Conservation (phyloP, 2,113 vertebrate species). For the Phaetusa simplex region DNA sequence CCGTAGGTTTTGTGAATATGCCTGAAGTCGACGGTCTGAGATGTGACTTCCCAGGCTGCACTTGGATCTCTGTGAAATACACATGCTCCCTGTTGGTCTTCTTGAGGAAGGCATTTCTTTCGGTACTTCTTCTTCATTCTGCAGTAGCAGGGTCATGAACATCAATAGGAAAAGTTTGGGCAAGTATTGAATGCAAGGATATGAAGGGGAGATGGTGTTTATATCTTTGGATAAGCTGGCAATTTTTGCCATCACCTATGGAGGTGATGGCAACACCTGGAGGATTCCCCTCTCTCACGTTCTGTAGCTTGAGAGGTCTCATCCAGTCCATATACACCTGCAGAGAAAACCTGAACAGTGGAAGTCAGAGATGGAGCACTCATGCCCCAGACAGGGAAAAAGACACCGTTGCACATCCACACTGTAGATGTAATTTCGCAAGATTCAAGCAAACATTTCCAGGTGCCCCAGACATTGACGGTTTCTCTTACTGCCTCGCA, state of each 20-base stretch:
- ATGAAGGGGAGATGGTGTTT: background rate
- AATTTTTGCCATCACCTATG: background rate
- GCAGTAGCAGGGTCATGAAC: background rate
- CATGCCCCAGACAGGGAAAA: background rate
- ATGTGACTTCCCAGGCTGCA: background rate
- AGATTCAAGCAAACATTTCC: background rate
- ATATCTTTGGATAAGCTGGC: background rate
- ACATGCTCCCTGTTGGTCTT: background rate
- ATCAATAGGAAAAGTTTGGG: background rate
- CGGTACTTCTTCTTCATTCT: background rate
- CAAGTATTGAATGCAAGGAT: background rate
- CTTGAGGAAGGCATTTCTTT: background rate
- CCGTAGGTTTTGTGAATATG: background rate
- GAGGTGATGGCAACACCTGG: background rate
- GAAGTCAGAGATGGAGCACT: background rate
- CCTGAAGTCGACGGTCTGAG: accelerated
- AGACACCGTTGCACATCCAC: background rate
- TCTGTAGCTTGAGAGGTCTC: background rate
- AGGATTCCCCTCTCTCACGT: background rate
- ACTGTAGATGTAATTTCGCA: background rate
- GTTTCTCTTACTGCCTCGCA: background rate
- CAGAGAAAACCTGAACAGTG: background rate
- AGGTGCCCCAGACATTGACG: background rate
- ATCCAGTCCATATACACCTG: background rate
- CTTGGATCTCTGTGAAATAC: background rate